Percentiles rank a stretch among this genome's conserved stretches.
Conservation (phyloP, 2,888 invertebrate genomes). For the Hirudinaria manillensis region DNA sequence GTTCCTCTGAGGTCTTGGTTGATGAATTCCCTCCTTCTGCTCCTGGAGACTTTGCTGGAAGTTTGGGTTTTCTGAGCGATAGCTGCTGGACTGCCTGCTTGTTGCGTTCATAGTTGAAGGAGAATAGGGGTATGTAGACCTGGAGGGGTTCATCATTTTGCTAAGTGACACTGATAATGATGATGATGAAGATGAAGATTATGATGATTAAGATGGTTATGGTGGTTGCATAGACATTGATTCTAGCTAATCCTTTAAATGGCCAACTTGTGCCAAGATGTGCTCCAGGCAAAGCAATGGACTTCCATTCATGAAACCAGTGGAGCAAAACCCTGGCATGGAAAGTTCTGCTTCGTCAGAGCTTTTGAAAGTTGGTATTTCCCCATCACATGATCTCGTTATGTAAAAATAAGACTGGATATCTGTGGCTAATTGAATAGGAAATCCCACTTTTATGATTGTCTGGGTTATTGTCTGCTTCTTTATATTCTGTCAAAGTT, state of each 20-base stretch:
- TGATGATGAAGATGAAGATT: neutral
- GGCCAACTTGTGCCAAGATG: slow-evolving; percentile 18
- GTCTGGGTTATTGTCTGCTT: slow-evolving; percentile 1
- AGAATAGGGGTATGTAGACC: slow-evolving; percentile 53
- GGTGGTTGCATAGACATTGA: no score
- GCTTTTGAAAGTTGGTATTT: neutral
- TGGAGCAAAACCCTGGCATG: neutral
- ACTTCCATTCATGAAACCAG: slow-evolving; percentile 22
- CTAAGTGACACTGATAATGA: neutral
- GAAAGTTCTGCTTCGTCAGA: slow-evolving; percentile 2
- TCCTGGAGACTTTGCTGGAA: neutral
- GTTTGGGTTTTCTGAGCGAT: neutral
- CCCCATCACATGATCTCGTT: neutral
- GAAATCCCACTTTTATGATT: neutral
- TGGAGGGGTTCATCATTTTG: slow-evolving; percentile 29
- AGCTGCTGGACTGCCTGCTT: slow-evolving; percentile 14
- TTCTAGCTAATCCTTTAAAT: no score
- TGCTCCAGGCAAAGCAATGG: slow-evolving; percentile 28
- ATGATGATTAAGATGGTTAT: no score
- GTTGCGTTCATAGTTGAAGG: slow-evolving; percentile 48
- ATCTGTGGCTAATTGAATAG: neutral
- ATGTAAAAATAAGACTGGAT: slow-evolving; percentile 14
- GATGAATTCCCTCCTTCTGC: neutral
- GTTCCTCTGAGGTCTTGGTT: neutral
- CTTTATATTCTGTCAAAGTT: neutral